These are phyloP conservation scores for Anser cygnoides DNA, from an alignment of 2,113 vertebrate species.

Conservation along the genomic window DNA sequence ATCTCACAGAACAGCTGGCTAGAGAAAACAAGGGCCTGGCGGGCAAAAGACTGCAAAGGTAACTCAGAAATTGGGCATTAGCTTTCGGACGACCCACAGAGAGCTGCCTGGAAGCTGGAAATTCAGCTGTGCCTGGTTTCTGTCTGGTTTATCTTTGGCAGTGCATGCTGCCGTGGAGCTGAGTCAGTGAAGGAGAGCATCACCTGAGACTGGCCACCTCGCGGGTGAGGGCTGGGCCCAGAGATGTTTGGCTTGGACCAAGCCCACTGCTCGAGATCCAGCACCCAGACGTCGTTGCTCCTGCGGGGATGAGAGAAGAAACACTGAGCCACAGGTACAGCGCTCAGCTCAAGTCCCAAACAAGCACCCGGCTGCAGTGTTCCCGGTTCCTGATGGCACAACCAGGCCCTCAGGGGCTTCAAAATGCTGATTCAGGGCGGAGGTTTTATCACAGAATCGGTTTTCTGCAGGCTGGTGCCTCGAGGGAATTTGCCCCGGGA, in stretches of 20 bases:
- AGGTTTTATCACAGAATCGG: background rate
- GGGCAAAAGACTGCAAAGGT: background rate
- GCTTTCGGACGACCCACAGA: background rate
- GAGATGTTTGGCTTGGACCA: slow-evolving; percentile 94
- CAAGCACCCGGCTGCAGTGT: background rate
- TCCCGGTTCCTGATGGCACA: background rate
- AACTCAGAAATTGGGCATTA: background rate
- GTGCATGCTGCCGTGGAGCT: background rate
- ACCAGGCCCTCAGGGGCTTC: fast-evolving
- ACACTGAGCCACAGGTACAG: background rate
- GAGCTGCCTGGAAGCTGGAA: background rate
- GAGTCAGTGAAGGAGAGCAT: slow-evolving; percentile 6
- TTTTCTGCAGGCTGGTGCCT: background rate
- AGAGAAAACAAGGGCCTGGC: background rate
- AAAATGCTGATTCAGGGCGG: fast-evolving
- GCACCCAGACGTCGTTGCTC: slow-evolving; percentile 97
- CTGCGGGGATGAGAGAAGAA: slow-evolving; percentile 68
- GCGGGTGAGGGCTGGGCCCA: slow-evolving; percentile 88
- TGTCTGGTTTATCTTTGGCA: background rate
- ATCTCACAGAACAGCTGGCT: background rate
- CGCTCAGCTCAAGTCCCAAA: background rate
- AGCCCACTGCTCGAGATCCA: slow-evolving; percentile 97
- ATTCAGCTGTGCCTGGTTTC: background rate
- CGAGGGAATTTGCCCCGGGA: background rate
- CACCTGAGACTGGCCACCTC: slow-evolving; percentile 97